Percentiles rank a stretch among this genome's conserved stretches.
Evolutionary conservation across 1,140 invertebrate species (phyloP).

Genomic region (Drosophila pallidifrons): DNA sequence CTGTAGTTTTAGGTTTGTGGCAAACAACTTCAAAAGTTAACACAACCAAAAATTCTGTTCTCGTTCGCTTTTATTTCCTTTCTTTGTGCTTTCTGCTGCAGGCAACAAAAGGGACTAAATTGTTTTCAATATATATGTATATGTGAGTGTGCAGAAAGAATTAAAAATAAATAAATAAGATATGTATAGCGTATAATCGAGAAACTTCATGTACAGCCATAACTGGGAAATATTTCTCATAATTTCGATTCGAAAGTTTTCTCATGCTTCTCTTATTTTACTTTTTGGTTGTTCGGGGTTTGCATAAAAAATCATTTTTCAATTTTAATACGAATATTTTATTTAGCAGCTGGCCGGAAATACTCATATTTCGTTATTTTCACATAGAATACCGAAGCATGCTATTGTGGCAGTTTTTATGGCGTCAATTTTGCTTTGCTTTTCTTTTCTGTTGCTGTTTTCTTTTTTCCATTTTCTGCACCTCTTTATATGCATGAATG

Average conservation of each 20-base stretch:
- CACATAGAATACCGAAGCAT: too few relatives aligned
- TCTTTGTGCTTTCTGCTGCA: slow-evolving; percentile 9
- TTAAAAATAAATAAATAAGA: slow-evolving; percentile 24
- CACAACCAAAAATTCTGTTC: slow-evolving; percentile 38
- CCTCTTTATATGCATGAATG: slow-evolving; percentile 59
- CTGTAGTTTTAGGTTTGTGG: slow-evolving; percentile 65
- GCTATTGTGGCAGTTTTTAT: slow-evolving; percentile 44
- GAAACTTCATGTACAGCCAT: slow-evolving; percentile 16
- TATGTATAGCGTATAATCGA: neutral
- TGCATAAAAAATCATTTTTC: slow-evolving; percentile 34
- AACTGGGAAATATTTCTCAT: slow-evolving; percentile 28
- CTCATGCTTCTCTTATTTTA: neutral
- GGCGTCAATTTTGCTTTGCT: slow-evolving; percentile 23
- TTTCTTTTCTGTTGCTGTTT: neutral
- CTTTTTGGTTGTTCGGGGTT: neutral
- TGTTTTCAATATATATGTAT: slow-evolving; percentile 45
- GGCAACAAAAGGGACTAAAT: slow-evolving; percentile 25
- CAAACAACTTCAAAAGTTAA: slow-evolving; percentile 58
- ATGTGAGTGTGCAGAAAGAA: neutral
- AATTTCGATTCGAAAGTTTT: slow-evolving; percentile 36
- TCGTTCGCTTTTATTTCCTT: neutral
- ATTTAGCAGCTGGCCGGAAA: slow-evolving; percentile 49
- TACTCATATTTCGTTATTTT: slow-evolving; percentile 31
- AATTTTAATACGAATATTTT: slow-evolving; percentile 51
- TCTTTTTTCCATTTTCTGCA: slow-evolving; percentile 9